Evolutionary conservation across 2,888 invertebrate species (phyloP).

Genomic region (Crossocerus cetratus): DNA sequence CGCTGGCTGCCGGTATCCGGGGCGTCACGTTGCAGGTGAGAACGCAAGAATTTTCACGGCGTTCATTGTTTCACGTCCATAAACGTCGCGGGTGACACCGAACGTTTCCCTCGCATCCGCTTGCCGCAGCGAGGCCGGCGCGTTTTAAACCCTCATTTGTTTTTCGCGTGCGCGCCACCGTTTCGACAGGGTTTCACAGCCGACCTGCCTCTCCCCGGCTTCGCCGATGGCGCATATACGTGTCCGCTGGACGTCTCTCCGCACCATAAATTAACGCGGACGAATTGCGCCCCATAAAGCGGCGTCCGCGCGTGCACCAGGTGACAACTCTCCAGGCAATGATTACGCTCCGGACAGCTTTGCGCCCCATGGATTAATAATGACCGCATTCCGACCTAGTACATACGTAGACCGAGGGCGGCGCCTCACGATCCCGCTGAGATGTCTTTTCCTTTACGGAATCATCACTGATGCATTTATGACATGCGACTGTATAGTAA

Average conservation of each 20-base stretch:
- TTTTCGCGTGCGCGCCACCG: conserved; percentile 19
- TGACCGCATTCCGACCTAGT: conserved; percentile 6
- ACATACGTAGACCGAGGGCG: conserved; percentile 12
- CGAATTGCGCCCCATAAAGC: conserved; percentile 48
- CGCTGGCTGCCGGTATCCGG: too few relatives aligned
- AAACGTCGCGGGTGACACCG: conserved; percentile 53
- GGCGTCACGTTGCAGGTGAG: background rate
- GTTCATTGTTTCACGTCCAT: conserved; percentile 52
- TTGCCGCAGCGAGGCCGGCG: conserved; percentile 21
- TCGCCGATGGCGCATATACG: background rate
- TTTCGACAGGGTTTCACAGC: conserved; percentile 17
- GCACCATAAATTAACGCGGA: conserved; percentile 49
- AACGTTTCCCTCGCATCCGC: conserved; percentile 28
- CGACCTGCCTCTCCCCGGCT: background rate
- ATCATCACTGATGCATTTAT: too few relatives aligned
- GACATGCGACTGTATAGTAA: too few relatives aligned
- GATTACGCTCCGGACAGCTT: conserved; percentile 16
- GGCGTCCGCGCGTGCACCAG: conserved; percentile 18
- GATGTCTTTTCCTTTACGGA: background rate
- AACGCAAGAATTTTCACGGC: conserved; percentile 41
- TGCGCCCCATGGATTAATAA: conserved; percentile 31
- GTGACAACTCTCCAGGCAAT: conserved; percentile 16
- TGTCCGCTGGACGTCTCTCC: conserved; percentile 1
- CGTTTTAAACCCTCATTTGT: conserved; percentile 54
- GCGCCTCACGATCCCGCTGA: conserved; percentile 24